Base-by-base conservation (phyloP, 2,888 invertebrate species). In the Drosophila neoperkinsi region DNA sequence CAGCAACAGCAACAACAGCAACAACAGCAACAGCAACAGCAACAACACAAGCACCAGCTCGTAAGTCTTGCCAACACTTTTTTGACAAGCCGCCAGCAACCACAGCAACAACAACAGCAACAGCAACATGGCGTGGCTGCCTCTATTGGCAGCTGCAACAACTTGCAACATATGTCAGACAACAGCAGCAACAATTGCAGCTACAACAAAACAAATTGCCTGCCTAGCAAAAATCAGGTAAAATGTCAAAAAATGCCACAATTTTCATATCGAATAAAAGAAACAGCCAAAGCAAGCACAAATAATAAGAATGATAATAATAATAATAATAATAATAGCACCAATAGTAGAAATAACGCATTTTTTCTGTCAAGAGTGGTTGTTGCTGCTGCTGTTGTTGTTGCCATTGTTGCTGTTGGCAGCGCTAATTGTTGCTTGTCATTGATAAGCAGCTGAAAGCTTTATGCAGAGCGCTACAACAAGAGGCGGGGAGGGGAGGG, bases 91-190 rank as follows among this genome's bases (percentile, higher is more conserved):
- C 71, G 67, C 59, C 66, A 70, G 61, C 71, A 74, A 58, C 64
- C 72, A 34, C 69, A 57, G 4, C 51, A 66, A 7, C 58, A 67
- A 21, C 36, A 43, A 28, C 16, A 58, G 7, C 67, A 63, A n/a
- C 76, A 61, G 36, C 61, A 79, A 75, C 79, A 77, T 77, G 79
- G 74, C 80, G 80, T 84, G 80, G 80, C 82, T 87, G 79, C 82
- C 84, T 82, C 83, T 74, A 84, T 77, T 79, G 88, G 90, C 90
- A 86, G 90, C 88, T 85, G 85, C 86, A 86, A 85, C 90, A 85
- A 88, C 85, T 81, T 77, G 86, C 86, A 82, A 82, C 88, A 85
- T 76, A 77, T 86, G 89, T 84, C 56, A 49, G 65, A 73, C 81
- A 77, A 66, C 67, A 67, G 58, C 74, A 67, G 25, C 67, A 70